These are phyloP conservation scores for Polydrusus tereticollis DNA, from an alignment of 2,888 invertebrate species.

Conservation along the genomic window DNA sequence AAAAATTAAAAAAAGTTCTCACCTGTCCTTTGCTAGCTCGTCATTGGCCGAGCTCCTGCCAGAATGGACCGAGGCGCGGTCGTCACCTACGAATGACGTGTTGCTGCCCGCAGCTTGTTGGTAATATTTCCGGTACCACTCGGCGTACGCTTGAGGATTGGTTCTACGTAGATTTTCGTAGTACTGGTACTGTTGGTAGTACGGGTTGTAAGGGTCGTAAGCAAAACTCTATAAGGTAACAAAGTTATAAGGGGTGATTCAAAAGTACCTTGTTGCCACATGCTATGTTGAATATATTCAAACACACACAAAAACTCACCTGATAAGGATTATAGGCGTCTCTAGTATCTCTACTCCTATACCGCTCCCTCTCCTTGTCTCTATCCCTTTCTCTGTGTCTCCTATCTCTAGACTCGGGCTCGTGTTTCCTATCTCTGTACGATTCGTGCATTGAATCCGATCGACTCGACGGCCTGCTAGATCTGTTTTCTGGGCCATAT, in stretches of 20 bases:
- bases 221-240: conserved; percentile 43
- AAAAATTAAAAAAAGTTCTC: conserved; percentile 62
- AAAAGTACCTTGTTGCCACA: not conserved
- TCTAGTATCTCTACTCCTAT: conserved; percentile 60
- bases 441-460: conserved; percentile 66
- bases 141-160: conserved; percentile 84
- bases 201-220: conserved; percentile 73
- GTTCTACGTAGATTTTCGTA: conserved; percentile 82
- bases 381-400: conserved; percentile 56
- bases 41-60: conserved; percentile 86
- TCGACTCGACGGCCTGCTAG: conserved; percentile 65
- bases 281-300: too few relatives aligned
- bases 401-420: conserved; percentile 64
- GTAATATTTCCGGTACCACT: conserved; percentile 81
- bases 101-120: conserved; percentile 60
- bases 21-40: conserved; percentile 71
- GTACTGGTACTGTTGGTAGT: conserved; percentile 77
- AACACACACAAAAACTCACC: conserved; percentile 49
- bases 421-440: conserved; percentile 60
- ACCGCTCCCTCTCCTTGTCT: conserved; percentile 60
- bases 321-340: conserved; percentile 64
- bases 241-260: not conserved
- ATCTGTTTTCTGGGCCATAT: conserved; percentile 59
- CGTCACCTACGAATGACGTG: conserved; percentile 69
- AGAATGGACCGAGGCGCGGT: conserved; percentile 84